Base-by-base conservation (phyloP, 2,888 invertebrate species). In the Anagyrus pseudococci region DNA sequence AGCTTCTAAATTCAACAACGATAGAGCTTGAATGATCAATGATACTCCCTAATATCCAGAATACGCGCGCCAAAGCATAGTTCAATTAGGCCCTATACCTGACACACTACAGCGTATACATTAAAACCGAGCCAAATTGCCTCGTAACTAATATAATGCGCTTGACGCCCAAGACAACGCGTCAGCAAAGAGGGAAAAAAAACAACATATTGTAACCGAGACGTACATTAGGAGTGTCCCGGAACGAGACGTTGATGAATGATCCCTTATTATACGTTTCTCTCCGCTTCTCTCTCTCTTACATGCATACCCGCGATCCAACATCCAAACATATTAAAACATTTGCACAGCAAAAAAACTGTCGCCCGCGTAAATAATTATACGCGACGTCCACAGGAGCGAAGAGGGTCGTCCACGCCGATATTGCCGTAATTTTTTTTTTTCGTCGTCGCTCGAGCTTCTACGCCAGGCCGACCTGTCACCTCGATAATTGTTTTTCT, bases 351-450 rank as follows among this genome's bases (percentile, higher is more conserved):
- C 50, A 57, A 17, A 59, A 46, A 62, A 66, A 62, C 56, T 33
- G 54, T 29, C 29, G 33, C 56, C 53, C 57, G 63, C 54, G 59
- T 62, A 66, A 66, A 66, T 60, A 66, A 66, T 66, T 66, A 66
- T 49, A 52, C 44, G 58, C 15, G 49, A 20, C 19, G 17, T 22
- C 15, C 26, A 41, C 25, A 33, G 15, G 19, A 50, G 15, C 33
- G 61, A 58, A 49, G 40, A 37, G 8, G 8, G 33, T 15, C 29
- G 43, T 6, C 46, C 55, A 44, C 48, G 57, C 53, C 55, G 67
- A 71, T 70, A 71, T 70, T 69, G 69, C 67, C 62, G 69, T 69
- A 69, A 71, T 70, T 69, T 71, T 70, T 70, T 71, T 68, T 64
- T 29, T 29, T 29, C 10, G 4, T 29, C 10, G 10, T 37, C 15